These are phyloP conservation scores for Zosterops pallidus DNA, from an alignment of 2,113 vertebrate species.

Conservation along the genomic window DNA sequence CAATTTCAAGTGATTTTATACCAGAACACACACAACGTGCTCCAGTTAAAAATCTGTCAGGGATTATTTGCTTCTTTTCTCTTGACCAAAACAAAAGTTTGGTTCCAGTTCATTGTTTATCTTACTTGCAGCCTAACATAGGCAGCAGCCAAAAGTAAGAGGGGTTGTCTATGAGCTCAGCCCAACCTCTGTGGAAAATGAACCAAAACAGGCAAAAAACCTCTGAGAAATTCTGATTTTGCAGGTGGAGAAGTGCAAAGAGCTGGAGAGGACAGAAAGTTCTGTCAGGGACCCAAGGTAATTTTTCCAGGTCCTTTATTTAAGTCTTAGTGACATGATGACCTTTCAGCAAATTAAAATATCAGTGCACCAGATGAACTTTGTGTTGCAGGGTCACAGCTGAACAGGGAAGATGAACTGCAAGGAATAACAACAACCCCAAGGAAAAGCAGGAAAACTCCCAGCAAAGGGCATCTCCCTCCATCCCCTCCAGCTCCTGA, in stretches of 20 bases:
- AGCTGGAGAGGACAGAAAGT: background rate
- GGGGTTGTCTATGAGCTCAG: background rate
- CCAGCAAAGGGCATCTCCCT: background rate
- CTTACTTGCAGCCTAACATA: background rate
- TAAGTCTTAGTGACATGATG: background rate
- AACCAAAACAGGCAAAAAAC: background rate
- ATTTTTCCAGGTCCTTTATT: background rate
- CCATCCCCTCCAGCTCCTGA: background rate
- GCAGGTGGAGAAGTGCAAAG: background rate
- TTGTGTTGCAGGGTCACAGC: background rate
- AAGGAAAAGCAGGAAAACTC: background rate
- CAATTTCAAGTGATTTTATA: background rate
- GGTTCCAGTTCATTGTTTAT: background rate
- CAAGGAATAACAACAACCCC: fast-evolving
- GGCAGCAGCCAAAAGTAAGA: background rate
- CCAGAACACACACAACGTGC: background rate
- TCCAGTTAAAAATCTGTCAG: background rate
- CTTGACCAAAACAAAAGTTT: background rate
- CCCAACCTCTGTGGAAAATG: background rate
- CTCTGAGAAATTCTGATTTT: background rate
- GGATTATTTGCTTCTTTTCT: background rate
- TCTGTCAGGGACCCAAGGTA: background rate
- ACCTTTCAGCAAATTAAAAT: background rate
- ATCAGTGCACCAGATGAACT: background rate
- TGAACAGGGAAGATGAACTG: background rate